These are phyloP conservation scores for Centropus unirufus DNA, from an alignment of 2,113 vertebrate species.

Conservation along the genomic window DNA sequence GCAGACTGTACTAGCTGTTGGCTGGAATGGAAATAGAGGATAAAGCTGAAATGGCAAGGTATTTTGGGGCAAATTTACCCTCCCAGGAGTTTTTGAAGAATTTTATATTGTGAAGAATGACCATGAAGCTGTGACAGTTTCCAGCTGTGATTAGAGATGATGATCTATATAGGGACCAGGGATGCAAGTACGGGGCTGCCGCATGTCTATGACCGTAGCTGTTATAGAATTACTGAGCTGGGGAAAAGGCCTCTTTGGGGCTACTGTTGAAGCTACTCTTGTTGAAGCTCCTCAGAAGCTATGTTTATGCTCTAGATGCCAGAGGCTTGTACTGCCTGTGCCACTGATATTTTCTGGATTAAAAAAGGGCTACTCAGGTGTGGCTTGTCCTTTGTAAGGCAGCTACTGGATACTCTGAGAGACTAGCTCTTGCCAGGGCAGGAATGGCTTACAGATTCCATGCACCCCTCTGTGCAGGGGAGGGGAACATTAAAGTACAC, in stretches of 20 bases:
- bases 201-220: fast-evolving
- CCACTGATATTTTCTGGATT: neutral
- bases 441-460: neutral
- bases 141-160: neutral
- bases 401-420: neutral
- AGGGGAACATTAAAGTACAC: fast-evolving
- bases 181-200: neutral
- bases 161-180: neutral
- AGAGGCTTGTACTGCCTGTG: neutral
- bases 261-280: neutral
- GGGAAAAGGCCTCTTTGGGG: neutral
- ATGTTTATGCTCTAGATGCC: neutral
- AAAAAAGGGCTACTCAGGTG: neutral
- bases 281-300: neutral
- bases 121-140: neutral
- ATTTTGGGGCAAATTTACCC: neutral
- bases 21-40: neutral
- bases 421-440: fast-evolving
- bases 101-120: neutral
- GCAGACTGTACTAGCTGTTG: neutral
- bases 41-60: neutral
- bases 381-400: fast-evolving
- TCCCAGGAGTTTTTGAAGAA: neutral
- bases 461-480: fast-evolving
- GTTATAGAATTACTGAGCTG: neutral